These are phyloP conservation scores for Calidris pugnax DNA, from an alignment of 2,113 vertebrate species.

Conservation along the genomic window DNA sequence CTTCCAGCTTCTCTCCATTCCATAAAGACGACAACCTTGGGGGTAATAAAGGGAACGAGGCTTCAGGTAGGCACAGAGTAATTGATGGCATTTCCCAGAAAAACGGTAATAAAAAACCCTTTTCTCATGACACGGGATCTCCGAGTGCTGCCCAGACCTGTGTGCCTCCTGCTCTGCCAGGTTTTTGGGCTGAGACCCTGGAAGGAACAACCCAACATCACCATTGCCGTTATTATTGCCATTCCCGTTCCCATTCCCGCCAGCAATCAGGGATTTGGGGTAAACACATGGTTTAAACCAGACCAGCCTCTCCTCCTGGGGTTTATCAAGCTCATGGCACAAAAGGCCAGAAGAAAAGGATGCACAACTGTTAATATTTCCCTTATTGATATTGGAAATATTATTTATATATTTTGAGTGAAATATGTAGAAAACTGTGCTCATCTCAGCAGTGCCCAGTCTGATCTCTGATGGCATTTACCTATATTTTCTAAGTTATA, in stretches of 20 bases:
- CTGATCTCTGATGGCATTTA: neutral
- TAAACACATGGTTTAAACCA: neutral
- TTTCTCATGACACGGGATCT: accelerated
- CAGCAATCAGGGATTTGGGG: accelerated
- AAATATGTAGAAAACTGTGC: neutral
- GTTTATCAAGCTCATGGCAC: neutral
- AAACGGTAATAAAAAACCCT: neutral
- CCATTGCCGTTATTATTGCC: neutral
- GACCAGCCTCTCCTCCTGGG: neutral
- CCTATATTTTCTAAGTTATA: too few species aligned
- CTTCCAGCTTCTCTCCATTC: neutral
- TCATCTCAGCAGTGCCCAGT: neutral
- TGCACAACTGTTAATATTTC: neutral
- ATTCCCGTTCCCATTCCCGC: neutral
- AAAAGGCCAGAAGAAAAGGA: neutral
- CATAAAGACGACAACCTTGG: neutral
- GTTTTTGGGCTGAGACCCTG: neutral
- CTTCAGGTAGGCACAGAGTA: neutral
- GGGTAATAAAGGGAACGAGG: neutral
- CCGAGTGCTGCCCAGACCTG: neutral
- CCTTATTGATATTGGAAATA: neutral
- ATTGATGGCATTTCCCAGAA: neutral
- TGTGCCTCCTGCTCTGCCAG: neutral
- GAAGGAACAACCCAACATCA: accelerated
- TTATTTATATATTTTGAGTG: neutral